Evolutionary conservation across 2,888 invertebrate species (phyloP).

Genomic region (Drosophila multiciliata): DNA sequence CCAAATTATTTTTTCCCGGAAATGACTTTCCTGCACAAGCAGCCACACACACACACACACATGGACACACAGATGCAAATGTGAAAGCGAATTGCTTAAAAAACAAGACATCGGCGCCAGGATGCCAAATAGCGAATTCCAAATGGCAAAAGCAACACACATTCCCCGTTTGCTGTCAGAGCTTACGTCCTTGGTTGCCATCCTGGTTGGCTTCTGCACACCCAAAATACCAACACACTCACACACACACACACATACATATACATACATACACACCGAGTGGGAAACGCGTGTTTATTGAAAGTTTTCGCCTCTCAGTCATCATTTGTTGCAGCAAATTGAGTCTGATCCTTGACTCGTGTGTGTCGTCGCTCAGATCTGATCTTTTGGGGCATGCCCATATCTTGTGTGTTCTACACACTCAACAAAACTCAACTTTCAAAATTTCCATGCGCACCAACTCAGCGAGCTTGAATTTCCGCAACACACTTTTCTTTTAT

Average conservation of each 20-base stretch:
- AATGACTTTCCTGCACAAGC: conserved; percentile 38
- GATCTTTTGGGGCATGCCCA: conserved; percentile 44
- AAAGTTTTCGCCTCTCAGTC: conserved; percentile 36
- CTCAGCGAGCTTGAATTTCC: neutral
- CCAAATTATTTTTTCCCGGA: conserved; percentile 51
- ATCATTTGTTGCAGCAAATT: conserved; percentile 4
- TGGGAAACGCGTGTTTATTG: conserved; percentile 36
- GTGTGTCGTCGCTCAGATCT: conserved; percentile 4
- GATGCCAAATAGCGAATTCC: conserved; percentile 13
- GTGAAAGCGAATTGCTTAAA: conserved; percentile 2
- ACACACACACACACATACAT: conserved; percentile 8
- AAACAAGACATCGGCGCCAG: conserved; percentile 35
- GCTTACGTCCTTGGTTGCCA: conserved; percentile 32
- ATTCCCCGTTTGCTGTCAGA: conserved; percentile 32
- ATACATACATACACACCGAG: conserved; percentile 1
- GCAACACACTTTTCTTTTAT: neutral
- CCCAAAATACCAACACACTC: neutral
- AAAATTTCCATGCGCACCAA: neutral
- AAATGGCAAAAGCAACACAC: conserved; percentile 12
- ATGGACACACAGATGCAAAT: neutral
- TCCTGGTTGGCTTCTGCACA: conserved; percentile 13
- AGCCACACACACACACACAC: neutral
- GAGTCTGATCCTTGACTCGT: conserved; percentile 18
- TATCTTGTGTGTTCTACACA: neutral
- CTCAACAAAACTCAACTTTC: neutral